Percentiles rank a stretch among this genome's conserved stretches.
These are phyloP conservation scores for Sebastes matsubarae DNA, from an alignment of 2,797 vertebrate genomes.

Conservation along the genomic window DNA sequence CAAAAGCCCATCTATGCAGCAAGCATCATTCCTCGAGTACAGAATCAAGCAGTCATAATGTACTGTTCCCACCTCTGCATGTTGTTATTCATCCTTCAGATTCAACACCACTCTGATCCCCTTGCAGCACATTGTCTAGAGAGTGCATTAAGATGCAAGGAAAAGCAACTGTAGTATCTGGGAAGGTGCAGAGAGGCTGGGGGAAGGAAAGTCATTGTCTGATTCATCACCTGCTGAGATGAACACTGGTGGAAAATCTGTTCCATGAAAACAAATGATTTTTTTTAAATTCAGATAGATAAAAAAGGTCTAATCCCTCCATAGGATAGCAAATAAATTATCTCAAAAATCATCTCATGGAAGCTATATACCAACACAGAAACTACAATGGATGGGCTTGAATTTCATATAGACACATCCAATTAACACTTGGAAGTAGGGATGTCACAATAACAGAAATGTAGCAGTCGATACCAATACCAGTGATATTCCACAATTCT, in stretches of 20 bases:
- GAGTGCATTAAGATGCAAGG: conserved; percentile 61
- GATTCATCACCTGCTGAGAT: conserved; percentile 63
- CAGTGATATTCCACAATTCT: too few species aligned
- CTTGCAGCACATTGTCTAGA: conserved; percentile 23
- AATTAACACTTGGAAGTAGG: not conserved
- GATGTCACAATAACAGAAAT: too few species aligned
- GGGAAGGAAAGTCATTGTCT: conserved; percentile 66
- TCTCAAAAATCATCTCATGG: conserved; percentile 12
- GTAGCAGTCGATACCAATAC: too few species aligned
- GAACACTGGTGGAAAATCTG: conserved; percentile 38
- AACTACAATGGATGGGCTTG: not conserved
- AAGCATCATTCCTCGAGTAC: not conserved
- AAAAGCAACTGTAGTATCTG: conserved; percentile 25
- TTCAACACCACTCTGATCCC: not conserved
- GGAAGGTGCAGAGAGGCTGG: conserved; percentile 17
- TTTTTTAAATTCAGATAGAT: conserved; percentile 32
- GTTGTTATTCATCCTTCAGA: conserved; percentile 16
- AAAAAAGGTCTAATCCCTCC: conserved; percentile 13
- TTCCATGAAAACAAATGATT: conserved; percentile 42
- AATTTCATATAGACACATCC: conserved; percentile 1
- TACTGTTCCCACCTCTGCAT: conserved; percentile 17
- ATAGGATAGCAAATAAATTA: not conserved
- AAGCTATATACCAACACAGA: not conserved
- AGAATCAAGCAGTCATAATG: conserved; percentile 10
- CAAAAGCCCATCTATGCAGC: not conserved